Base-by-base conservation (phyloP, 2,113 vertebrate species). In the Ciconia boyciana region DNA sequence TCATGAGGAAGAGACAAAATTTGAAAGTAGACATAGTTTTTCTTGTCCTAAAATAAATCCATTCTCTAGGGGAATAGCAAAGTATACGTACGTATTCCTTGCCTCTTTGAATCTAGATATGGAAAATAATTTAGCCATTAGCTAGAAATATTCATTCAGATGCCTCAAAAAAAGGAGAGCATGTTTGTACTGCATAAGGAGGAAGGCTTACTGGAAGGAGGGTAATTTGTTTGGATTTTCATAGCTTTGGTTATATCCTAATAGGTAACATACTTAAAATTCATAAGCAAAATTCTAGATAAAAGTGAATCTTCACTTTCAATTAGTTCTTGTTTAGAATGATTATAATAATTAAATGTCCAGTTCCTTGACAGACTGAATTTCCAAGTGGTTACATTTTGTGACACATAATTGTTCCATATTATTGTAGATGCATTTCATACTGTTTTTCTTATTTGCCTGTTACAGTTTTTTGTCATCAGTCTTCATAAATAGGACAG, bases 311-410 rank as follows among this genome's bases (percentile, higher is more conserved):
- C 54, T 92, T 97, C 96, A 91, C 84, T 96, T 97, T 87, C 90
- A 96, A 76, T 96, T 96, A 96, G 82, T 94, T 94, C 85, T 74
- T 94, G 57, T 96, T 97, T 96, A 91, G 97, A 95, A 85, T 88
- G 70, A 88, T 96, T 95, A 90, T 92, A 92, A 86, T 97, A 96
- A 97, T 96, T 96, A 96, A 97, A 97, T 91, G 81, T 97, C 96
- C 97, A 93, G 62, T 88, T 94, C 83, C 61, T 90, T 92, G 94
- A 94, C 92, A 97, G 77, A 70, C 83, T 85, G 94, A 90, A 93
- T 97, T 94, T 97, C 94, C 66, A 95, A 96, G 80, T 65, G 66
- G 77, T 66, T 93, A 86, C 83, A 34, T 83, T 97, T 97, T 97
- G 83, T 97, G 96, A 96, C 87, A 89, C 10, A 6, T 90, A 94